Evolutionary conservation across 1,140 invertebrate genomes (phyloP).

Genomic region (Drosophila melanogaster): Release_6_plus_ISO1_MT NT_033777.3:12513501-12514000

Average conservation of each 20-base stretch:
- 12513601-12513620: no score
- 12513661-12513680: no score
- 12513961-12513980: slow-evolving; percentile 28
- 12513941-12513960: slow-evolving; percentile 26
- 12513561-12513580: not conserved
- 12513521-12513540: no score
- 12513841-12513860: slow-evolving; percentile 44
- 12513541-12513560: no score
- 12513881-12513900: slow-evolving; percentile 1
- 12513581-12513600: no score
- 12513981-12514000: slow-evolving; percentile 78
- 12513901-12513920: slow-evolving; percentile 42
- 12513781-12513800: slow-evolving; percentile 57
- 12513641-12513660: no score
- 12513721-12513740: slow-evolving; percentile 17
- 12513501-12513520: not conserved
- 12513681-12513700: not conserved
- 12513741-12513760: slow-evolving; percentile 34
- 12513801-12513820: slow-evolving; percentile 75
- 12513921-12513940: slow-evolving; percentile 38
- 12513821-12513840: slow-evolving; percentile 56
- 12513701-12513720: slow-evolving; percentile 13
- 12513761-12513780: slow-evolving; percentile 45
- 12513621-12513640: no score
- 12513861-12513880: slow-evolving; percentile 5